Base-by-base conservation (phyloP, 2,888 invertebrate species). In the Lucinisca nassula region DNA sequence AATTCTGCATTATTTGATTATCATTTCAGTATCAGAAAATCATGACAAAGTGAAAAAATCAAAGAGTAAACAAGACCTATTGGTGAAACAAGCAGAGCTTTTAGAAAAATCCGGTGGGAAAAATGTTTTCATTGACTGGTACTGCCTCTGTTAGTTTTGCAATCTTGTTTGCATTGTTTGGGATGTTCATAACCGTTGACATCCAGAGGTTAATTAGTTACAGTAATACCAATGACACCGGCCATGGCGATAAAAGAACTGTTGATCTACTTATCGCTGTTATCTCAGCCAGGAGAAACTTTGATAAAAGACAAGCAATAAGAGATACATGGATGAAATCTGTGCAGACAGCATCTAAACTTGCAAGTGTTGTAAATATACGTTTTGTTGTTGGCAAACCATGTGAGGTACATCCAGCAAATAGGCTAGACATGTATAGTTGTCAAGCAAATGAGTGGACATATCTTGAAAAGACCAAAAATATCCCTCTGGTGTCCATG, bases 311-410 rank as follows among this genome's bases (percentile, higher is more conserved):
- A 67, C 74, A 82, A 55, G 72, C 78, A n/a, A 30, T 88, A 0
- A 81, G 90, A 30, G 40, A 84, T 12, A 84, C 85, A 1, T 90
- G 90, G 90, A 73, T 87, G 45, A 45, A 12, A n/a, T 40, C 14
- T 4, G 24, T 74, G 27, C 24, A 40, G 17, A 12, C 12, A 12
- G 24, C n/a, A 8, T 4, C 21, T 35, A 10, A 24, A 40, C 24
- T 74, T 30, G 3, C 1, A n/a, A 12, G 3, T 3, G 45, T 27
- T 6, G 72, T 35, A 8, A 45, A 45, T n/a, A 17, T 74, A 17
- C 85, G 81, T 30, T 90, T 90, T 81, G 38, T 90, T 72, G 67
- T 90, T 58, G 90, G 90, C 38, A 78, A 78, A 24, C 37, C 72
- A 35, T 90, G 90, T 85, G 49, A 77, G 40, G 38, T 90, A 8